phyloP scores from a whole-genome alignment of 30 jellyfish, hydroid and myxozoan species.

The Turritopsis rubra region DNA sequence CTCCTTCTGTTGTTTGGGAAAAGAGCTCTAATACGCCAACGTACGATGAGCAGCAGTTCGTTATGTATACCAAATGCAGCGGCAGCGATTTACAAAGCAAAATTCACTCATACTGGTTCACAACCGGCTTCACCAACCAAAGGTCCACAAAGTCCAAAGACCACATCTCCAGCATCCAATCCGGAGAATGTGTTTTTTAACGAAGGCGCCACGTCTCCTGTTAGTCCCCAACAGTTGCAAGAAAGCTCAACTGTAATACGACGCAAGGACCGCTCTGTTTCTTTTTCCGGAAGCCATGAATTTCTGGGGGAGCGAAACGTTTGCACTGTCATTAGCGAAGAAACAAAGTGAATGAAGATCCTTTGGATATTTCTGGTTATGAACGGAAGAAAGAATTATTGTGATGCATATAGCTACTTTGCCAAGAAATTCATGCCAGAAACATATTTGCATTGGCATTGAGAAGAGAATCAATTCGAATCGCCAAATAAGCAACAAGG shows the following conservation, averaged over 20 bases:
- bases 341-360: neutral
- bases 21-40: neutral
- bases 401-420: no score
- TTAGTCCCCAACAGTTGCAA: neutral
- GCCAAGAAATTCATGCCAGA: no score
- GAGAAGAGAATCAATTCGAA: no score
- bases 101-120: neutral
- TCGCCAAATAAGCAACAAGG: no score
- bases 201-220: neutral
- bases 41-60: neutral
- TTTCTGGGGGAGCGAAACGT: neutral
- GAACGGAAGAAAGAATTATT: no score
- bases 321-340: neutral
- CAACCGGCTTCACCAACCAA: neutral
- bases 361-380: neutral
- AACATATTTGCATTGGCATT: no score
- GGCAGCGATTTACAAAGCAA: neutral
- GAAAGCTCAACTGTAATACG: neutral
- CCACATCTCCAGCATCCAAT: neutral
- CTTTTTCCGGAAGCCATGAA: neutral
- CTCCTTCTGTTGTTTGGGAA: neutral
- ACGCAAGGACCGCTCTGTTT: neutral
- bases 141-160: neutral
- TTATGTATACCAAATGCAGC: neutral
- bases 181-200: neutral